A percentile compares a stretch with the other conserved stretches of the same genome.
phyloP scores from a whole-genome alignment of 2,113 vertebrate species.

The Epinephelus fuscoguttatus region DNA sequence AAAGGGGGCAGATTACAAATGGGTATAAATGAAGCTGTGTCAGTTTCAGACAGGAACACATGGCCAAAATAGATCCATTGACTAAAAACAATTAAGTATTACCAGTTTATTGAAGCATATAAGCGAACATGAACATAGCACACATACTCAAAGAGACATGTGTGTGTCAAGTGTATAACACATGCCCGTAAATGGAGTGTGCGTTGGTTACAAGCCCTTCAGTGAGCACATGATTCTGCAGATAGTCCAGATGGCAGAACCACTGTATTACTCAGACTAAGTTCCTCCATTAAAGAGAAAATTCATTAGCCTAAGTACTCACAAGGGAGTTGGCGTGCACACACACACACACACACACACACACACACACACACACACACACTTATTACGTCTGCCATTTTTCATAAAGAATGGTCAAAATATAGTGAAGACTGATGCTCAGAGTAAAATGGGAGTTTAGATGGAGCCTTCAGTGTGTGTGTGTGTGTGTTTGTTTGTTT shows the following conservation, averaged over 20 bases:
- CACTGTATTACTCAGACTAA: conserved; percentile 34
- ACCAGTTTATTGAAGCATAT: background rate
- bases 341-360: conserved; percentile 17
- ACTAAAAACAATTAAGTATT: too few species aligned
- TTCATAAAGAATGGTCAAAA: conserved; percentile 54
- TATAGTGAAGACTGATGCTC: conserved; percentile 45
- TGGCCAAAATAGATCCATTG: too few species aligned
- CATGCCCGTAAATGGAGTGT: background rate
- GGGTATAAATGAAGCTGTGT: background rate
- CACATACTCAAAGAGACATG: background rate
- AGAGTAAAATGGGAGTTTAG: conserved; percentile 30
- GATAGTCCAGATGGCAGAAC: conserved; percentile 18
- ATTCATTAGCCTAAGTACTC: conserved; percentile 78
- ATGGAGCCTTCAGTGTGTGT: conserved; percentile 11
- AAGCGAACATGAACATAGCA: background rate
- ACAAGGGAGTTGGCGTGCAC: conserved; percentile 52
- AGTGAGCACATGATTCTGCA: conserved; percentile 40
- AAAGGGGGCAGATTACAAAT: background rate
- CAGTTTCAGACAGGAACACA: background rate
- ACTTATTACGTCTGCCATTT: conserved; percentile 30
- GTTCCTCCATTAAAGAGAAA: conserved; percentile 67
- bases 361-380: conserved; percentile 3
- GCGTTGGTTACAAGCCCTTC: conserved; percentile 8
- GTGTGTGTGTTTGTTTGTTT: conserved; percentile 14
- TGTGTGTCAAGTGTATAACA: background rate